Percentiles rank a stretch among this genome's conserved stretches.
Conservation (phyloP, 2,113 vertebrate genomes). For the Tetrao urogallus region DNA sequence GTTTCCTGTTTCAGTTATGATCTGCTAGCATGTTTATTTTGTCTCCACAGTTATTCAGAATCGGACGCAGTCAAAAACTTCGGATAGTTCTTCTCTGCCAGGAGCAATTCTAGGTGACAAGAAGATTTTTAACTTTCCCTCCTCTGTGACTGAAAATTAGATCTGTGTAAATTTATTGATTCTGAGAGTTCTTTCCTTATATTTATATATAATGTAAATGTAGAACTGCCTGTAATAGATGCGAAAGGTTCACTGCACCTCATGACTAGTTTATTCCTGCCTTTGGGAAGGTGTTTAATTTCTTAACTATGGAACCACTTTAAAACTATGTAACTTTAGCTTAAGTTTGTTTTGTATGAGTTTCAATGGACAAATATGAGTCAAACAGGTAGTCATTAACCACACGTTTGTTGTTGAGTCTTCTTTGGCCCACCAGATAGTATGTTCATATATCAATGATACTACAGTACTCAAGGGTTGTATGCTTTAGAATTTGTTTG, state of each 20-base stretch:
- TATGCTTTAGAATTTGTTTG: not conserved
- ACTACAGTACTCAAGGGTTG: not conserved
- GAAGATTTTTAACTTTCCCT: not conserved
- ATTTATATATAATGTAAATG: not conserved
- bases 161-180: not conserved
- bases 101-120: conserved; percentile 80
- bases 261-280: not conserved
- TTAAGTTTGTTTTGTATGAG: not conserved
- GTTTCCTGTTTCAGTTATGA: not conserved
- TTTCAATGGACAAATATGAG: not conserved
- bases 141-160: not conserved
- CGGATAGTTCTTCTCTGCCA: conserved; percentile 72
- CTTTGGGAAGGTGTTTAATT: not conserved
- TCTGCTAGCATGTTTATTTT: not conserved
- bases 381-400: not conserved
- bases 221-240: not conserved
- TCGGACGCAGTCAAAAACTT: conserved; percentile 67
- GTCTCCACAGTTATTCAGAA: conserved; percentile 82
- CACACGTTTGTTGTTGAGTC: not conserved
- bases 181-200: not conserved
- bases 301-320: not conserved
- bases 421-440: not conserved
- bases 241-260: not conserved
- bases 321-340: not conserved
- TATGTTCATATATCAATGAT: not conserved